phyloP scores from a whole-genome alignment of 1,140 invertebrate genomes.

The Lordiphosa collinella region DNA sequence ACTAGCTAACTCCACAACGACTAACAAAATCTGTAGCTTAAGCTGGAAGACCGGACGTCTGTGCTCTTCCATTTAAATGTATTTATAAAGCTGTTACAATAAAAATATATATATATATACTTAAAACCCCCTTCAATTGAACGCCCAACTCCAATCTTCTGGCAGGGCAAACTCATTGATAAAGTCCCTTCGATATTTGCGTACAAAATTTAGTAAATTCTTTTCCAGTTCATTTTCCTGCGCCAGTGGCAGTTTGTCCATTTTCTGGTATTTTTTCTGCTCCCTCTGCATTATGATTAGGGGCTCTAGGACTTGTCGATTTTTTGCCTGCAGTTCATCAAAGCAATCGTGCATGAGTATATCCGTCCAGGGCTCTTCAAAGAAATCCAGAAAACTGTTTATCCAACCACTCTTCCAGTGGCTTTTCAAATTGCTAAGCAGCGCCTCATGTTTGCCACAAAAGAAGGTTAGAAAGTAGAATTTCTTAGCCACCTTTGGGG shows the following conservation, averaged over 20 bases:
- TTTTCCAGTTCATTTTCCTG: slow-evolving; percentile 19
- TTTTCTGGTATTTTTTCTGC: too few species aligned
- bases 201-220: slow-evolving; percentile 47
- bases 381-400: slow-evolving; percentile 32
- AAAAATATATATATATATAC: not conserved
- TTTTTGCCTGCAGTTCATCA: slow-evolving; percentile 37
- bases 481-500: not conserved
- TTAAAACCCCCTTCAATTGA: not conserved
- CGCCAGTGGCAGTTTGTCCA: too few species aligned
- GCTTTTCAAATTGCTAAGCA: slow-evolving; percentile 41
- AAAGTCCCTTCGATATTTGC: slow-evolving; percentile 44
- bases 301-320: slow-evolving; percentile 20
- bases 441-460: slow-evolving; percentile 43
- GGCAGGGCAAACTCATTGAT: slow-evolving; percentile 45
- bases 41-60: slow-evolving; percentile 1
- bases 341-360: slow-evolving; percentile 56
- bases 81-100: slow-evolving; percentile 1
- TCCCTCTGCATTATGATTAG: slow-evolving; percentile 8
- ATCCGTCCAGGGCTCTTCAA: slow-evolving; percentile 54
- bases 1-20: slow-evolving; percentile 34
- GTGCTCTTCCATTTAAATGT: not conserved
- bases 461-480: slow-evolving; percentile 46
- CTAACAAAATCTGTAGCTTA: slow-evolving; percentile 33
- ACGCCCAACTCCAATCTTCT: slow-evolving; percentile 29
- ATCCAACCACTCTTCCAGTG: slow-evolving; percentile 35